Base-by-base conservation (phyloP, 2,888 invertebrate genomes). In the Neoaliturus tenellus region DNA sequence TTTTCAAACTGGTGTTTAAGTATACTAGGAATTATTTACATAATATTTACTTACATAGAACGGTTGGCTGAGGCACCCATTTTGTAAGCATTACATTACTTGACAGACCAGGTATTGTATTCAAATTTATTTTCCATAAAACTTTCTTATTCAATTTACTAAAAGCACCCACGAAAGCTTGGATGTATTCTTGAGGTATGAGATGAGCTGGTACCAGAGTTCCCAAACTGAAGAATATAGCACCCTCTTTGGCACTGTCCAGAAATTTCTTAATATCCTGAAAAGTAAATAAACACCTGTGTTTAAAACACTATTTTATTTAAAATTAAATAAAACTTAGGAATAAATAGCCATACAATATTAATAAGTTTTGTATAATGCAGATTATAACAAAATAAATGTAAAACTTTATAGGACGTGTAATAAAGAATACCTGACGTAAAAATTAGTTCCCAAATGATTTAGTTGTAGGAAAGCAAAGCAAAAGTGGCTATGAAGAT, bases 41-140 rank as follows among this genome's bases (percentile, higher is more conserved):
- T 8, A 39, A 12, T 8, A 39, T 39, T 8, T 12, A 35, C 75
- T 82, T 41, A 86, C 86, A 83, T 44, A 86, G 23, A n/a, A 86
- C 82, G 25, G 84, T 86, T 62, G 83, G 84, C 51, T 86, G 86
- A 8, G 85, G 86, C 25, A 86, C 48, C 86, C 85, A 86, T 17
- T 83, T 75, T 12, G 6, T 44, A 3, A 75, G 25, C 2, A 44
- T 41, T 25, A 75, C 75, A 75, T 75, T 75, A 12, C 35, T 75
- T 28, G 75, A 48, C 14, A 75, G 44, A 4, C 48, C 48, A 28
- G 41, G 75, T 2, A 75, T 75, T 0, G 8, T 25, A 4, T 75
- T 48, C 33, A 75, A 48, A 1, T 75, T 28, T 28, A 75, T 75
- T 28, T 75, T 75, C 75, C 75, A 75, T 17, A 75, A n/a, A 2